Base-by-base conservation (phyloP, 2,113 vertebrate species). In the Micromys minutus region DNA sequence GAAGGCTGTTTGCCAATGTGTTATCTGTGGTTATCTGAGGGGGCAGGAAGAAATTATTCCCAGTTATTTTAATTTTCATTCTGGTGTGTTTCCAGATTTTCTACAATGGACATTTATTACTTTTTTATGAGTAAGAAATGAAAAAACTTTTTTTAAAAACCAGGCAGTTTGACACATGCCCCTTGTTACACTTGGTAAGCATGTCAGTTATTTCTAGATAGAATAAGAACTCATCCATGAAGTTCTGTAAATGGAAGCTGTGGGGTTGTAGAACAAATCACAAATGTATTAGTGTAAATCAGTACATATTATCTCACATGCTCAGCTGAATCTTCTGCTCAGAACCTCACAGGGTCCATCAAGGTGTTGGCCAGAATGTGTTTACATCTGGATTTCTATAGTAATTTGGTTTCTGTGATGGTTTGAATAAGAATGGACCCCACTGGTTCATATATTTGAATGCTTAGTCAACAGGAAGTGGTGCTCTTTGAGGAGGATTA, bases 11-110 rank as follows among this genome's bases (percentile, higher is more conserved):
- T 96, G 93, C 87, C 94, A 96, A 50, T 21, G 5, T 86, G 88
- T 67, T 97, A 97, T 93, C 96, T 96, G 93, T 84, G 93, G 89
- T 95, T 96, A 95, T 96, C 89, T 89, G 45, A 95, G 76, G 19
- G 34, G 42, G 45, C 52, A 79, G 85, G 80, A 95, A 81, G 79
- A 96, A 76, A 94, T 96, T 92, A 86, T 96, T 90, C 71, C 67
- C 84, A 86, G 84, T 92, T 67, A 96, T 91, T 97, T 96, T 93
- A 36, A 84, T 91, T 95, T 97, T 94, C 74, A 91, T 95, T 94
- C n/a, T 97, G 94, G 94, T 84, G 29, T 47, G 57, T 55, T 86
- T 95, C 93, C 96, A 95, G 67, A 74, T 67, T 89, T 92, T 84
- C 87, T 92, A 92, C 89, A 96, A 42, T 94, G 91, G 89, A 47